phyloP scores from a whole-genome alignment of 1,140 invertebrate species.

The Agraylea sexmaculata region DNA sequence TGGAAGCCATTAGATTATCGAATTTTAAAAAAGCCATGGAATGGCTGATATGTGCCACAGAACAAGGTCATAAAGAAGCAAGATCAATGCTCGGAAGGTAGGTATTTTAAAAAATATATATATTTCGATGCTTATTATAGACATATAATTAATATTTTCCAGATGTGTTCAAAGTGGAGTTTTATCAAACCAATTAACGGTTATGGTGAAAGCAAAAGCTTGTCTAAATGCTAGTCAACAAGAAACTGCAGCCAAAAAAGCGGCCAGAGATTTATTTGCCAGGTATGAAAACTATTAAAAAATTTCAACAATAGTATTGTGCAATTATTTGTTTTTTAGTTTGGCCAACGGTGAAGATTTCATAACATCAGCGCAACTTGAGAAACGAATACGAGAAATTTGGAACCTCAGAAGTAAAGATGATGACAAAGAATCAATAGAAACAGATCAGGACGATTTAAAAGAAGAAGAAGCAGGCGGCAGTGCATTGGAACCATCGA shows the following conservation, averaged over 20 bases:
- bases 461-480: constrained; percentile 1
- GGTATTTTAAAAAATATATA: background rate
- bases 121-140: constrained; percentile 1
- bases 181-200: constrained; percentile 67
- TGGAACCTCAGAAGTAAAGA: constrained; percentile 39
- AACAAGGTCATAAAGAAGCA: constrained; percentile 79
- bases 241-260: constrained; percentile 74
- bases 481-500: constrained; percentile 17
- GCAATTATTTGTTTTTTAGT: constrained; percentile 31
- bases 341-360: constrained; percentile 75
- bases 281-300: constrained; percentile 38
- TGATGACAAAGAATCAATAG: constrained; percentile 26
- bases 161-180: constrained; percentile 64
- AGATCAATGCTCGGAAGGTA: constrained; percentile 65
- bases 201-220: constrained; percentile 59
- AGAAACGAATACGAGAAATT: constrained; percentile 53
- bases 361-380: constrained; percentile 68
- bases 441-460: constrained; percentile 23
- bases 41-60: constrained; percentile 80
- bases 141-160: background rate
- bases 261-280: constrained; percentile 71
- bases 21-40: constrained; percentile 57
- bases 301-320: constrained; percentile 11
- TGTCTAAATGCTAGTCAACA: constrained; percentile 71
- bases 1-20: constrained; percentile 41